Evolutionary conservation across 2,113 vertebrate genomes (phyloP), one percentile per base, ranked within the genome.

Genomic region (Mohoua ochrocephala): DNA sequence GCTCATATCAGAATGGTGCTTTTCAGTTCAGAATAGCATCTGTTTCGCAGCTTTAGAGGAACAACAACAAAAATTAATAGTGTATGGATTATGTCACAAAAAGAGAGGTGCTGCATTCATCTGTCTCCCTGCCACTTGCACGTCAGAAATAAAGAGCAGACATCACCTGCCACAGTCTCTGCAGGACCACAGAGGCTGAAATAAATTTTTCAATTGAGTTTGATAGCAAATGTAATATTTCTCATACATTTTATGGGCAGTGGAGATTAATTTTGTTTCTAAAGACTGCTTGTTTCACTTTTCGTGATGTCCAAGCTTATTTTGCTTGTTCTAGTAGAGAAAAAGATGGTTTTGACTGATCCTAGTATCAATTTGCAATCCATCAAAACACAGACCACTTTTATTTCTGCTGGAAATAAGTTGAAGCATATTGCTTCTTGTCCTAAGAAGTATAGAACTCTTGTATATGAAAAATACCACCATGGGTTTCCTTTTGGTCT

Each of bases 41-140:
- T 96, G 90, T 83, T 95, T 93, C 87, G 75, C 76, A 96, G 86
- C 13, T 84, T 95, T 94, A 89, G 45, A 70, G 68, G 64, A 95
- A 93, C 61, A 96, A 95, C 75, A 95, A 93, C 63, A 94, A 95
- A 91, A 93, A 95, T 96, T 94, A 93, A 95, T 94, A 97, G 96
- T 71, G 53, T 87, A 89, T 94, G 91, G 71, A 87, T 97, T 88
- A 93, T 88, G 91, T 93, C 85, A 84, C 83, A 87, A 87, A 97
- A 84, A 64, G 35, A 95, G 57, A 96, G 47, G 41, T 85, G 31
- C 75, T 95, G 56, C 64, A 84, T 97, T 96, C 71, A 74, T 92
- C 92, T 95, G n/a, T 83, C 86, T 96, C 60, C 49, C 63, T 96
- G 33, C 19, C 74, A 89, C 89, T 91, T 87, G 74, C 44, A 88